These are phyloP conservation scores for Phodopus roborovskii DNA, from an alignment of 2,113 vertebrate genomes.

Conservation along the genomic window DNA sequence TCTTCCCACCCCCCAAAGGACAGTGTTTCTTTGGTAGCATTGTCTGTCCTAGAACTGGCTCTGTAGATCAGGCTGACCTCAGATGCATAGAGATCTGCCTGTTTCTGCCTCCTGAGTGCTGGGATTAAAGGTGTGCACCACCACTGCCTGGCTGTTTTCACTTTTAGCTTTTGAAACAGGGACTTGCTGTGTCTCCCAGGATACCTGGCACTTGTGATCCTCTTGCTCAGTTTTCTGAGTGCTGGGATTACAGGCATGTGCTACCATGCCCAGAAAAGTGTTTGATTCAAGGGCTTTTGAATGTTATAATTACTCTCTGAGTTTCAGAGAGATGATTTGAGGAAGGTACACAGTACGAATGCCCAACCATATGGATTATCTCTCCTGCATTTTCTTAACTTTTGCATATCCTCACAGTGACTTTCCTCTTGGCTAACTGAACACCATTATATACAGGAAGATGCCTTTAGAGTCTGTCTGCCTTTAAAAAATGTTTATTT, in stretches of 20 bases:
- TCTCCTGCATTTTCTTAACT: background rate
- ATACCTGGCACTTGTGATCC: background rate
- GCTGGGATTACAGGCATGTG: background rate
- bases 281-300: background rate
- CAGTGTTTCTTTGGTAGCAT: background rate
- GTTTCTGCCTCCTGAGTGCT: background rate
- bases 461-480: background rate
- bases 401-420: background rate
- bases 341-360: background rate
- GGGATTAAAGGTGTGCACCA: background rate
- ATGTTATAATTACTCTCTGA: background rate
- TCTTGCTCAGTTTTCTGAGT: background rate
- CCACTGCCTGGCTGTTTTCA: background rate
- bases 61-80: background rate
- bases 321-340: background rate
- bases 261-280: background rate
- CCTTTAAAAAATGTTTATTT: slow-evolving; percentile 49
- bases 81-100: background rate
- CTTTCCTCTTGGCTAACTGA: background rate
- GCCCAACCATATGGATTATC: background rate
- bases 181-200: background rate
- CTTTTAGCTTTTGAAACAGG: background rate
- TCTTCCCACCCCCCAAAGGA: background rate
- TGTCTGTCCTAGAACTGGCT: background rate
- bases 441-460: background rate